Evolutionary conservation across 1,140 invertebrate species (phyloP), one percentile per base, ranked within the genome.

Genomic region (Thalassaphorura encarpata): DNA sequence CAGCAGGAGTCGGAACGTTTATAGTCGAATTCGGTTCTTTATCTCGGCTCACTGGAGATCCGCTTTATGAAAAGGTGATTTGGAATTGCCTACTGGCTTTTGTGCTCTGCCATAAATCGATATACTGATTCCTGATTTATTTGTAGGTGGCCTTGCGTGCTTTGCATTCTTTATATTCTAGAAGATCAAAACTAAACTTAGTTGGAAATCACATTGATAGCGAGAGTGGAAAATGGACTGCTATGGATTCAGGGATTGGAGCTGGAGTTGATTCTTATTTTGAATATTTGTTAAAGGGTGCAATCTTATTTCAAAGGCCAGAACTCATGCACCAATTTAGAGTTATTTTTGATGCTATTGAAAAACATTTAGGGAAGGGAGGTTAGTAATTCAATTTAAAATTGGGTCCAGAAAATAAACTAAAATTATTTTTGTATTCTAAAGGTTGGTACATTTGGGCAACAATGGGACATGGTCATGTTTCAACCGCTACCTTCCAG

Each of bases 381-480:
- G 94, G 98, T 70, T 93, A 87, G 89, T 94, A 95, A 68, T 79
- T 96, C 61, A 97, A 92, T 93, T 92, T 89, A 0, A 87, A 89
- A 19, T 96, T 96, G 92, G 80, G 82, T 47, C 33, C 33, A 36
- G n/a, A 36, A 11, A 11, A 36, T 11, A 36, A 36, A 36, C 8
- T 36, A 36, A 36, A 36, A 36, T 36, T 36, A 36, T 36, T 36
- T 8, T n/a, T n/a, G 8, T 36, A 11, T 36, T 36, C 8, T 8
- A 36, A 36, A 8, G n/a, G n/a, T 11, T 92, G 87, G 88, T 93
- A 95, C 68, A 79, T 96, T 60, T 97, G 92, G 94, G 93, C 90
- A 1, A 87, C 89, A 21, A 97, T 97, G 92, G 80, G 82, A 13
- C 90, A 92, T 69, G 97, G 93, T 0, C 84, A 90, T 68, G 85